phyloP scores from a whole-genome alignment of 2,113 vertebrate genomes.

The Ploceus nigricollis region DNA sequence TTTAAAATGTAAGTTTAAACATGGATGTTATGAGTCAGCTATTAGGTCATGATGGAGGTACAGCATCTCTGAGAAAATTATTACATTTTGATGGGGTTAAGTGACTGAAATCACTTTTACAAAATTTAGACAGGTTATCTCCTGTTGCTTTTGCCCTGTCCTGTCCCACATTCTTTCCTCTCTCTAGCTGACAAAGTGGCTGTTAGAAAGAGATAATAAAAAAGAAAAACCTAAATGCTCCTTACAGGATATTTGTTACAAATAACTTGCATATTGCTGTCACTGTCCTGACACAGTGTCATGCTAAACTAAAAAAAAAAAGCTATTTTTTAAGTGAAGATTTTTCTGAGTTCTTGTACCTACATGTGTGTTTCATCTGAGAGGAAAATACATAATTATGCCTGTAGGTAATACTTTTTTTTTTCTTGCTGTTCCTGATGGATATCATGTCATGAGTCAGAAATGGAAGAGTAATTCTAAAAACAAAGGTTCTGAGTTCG shows the following conservation, averaged over 20 bases:
- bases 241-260: neutral
- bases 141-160: neutral
- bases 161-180: neutral
- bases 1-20: neutral
- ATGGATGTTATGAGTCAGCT: neutral
- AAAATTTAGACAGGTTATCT: neutral
- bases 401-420: neutral
- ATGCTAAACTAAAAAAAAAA: neutral
- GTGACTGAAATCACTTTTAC: neutral
- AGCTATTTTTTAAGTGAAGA: neutral
- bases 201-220: neutral
- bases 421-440: neutral
- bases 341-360: neutral
- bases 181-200: neutral
- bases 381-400: neutral
- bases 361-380: neutral
- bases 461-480: neutral
- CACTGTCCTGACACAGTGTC: neutral
- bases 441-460: neutral
- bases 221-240: neutral
- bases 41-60: neutral
- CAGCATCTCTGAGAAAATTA: neutral
- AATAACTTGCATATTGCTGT: neutral
- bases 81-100: neutral
- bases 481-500: neutral